These are phyloP conservation scores for Fukomys damarensis DNA, from an alignment of 2,113 vertebrate species.

Conservation along the genomic window DNA sequence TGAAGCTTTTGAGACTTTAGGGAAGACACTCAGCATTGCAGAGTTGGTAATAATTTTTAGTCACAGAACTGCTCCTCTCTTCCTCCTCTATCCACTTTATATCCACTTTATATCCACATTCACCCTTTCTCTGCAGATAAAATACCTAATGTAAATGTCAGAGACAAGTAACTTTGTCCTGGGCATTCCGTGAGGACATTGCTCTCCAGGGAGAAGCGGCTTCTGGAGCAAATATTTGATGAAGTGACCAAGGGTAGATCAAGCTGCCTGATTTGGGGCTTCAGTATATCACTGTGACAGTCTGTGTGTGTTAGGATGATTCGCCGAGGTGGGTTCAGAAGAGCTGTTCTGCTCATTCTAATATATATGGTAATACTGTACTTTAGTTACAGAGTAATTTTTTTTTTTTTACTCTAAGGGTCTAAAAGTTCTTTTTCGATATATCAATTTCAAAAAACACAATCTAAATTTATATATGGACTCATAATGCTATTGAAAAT, in stretches of 20 bases:
- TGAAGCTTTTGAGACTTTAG: background rate
- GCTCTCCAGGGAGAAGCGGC: background rate
- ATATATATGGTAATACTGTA: conserved; percentile 69
- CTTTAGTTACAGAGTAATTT: conserved; percentile 43
- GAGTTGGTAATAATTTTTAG: conserved; percentile 1
- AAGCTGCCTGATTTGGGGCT: background rate
- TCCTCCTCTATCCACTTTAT: background rate
- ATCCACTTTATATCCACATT: background rate
- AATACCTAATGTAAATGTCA: background rate
- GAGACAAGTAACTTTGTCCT: conserved; percentile 46
- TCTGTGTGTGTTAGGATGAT: conserved; percentile 12
- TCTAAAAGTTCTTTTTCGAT: conserved; percentile 63
- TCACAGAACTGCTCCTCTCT: background rate
- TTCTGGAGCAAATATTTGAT: conserved; percentile 35
- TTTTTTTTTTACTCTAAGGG: background rate
- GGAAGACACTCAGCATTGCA: background rate
- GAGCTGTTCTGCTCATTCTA: conserved; percentile 37
- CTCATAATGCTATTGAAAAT: conserved; percentile 53
- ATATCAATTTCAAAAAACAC: conserved; percentile 52
- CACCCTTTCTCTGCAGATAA: conserved; percentile 26
- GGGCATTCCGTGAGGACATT: conserved; percentile 42
- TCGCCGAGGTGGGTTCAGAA: background rate
- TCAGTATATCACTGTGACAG: background rate
- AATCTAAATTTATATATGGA: conserved; percentile 37
- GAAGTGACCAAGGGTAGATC: conserved; percentile 44